These are phyloP conservation scores for Urosaurus nigricauda DNA, from an alignment of 2,797 vertebrate genomes.

Conservation along the genomic window DNA sequence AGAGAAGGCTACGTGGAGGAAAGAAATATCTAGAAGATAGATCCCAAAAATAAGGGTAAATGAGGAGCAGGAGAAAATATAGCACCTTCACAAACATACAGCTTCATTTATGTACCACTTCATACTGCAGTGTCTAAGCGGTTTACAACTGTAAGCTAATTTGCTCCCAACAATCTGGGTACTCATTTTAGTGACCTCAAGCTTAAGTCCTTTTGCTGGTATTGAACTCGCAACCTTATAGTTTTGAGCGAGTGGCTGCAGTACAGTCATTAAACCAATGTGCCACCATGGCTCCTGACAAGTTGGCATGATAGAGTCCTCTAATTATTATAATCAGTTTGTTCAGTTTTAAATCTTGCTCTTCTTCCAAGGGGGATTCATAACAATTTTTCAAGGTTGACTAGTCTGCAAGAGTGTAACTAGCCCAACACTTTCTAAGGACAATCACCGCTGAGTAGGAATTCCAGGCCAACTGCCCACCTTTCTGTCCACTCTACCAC, in stretches of 20 bases:
- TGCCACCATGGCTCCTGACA: too few species aligned
- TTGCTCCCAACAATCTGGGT: too few species aligned
- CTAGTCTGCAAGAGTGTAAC: not conserved
- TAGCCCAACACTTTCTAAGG: too few species aligned
- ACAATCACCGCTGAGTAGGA: not conserved
- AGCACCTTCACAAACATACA: not conserved
- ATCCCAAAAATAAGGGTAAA: not conserved
- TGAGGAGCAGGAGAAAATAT: not conserved
- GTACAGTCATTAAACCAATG: too few species aligned
- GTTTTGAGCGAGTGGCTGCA: too few species aligned
- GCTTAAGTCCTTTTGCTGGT: too few species aligned
- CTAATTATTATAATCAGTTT: not conserved
- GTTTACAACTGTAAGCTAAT: too few species aligned
- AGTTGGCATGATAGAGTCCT: not conserved
- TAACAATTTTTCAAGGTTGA: not conserved
- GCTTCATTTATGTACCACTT: too few species aligned
- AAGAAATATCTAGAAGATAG: not conserved
- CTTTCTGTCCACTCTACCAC: not conserved
- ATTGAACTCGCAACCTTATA: too few species aligned
- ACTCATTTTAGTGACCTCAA: too few species aligned
- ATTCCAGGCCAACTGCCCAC: not conserved
- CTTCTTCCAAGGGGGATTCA: not conserved
- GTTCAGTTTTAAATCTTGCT: not conserved
- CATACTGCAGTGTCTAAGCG: too few species aligned
- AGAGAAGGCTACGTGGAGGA: too few species aligned